These are phyloP conservation scores for Phragmatobia fuliginosa DNA, from an alignment of 2,888 invertebrate genomes.

Conservation along the genomic window DNA sequence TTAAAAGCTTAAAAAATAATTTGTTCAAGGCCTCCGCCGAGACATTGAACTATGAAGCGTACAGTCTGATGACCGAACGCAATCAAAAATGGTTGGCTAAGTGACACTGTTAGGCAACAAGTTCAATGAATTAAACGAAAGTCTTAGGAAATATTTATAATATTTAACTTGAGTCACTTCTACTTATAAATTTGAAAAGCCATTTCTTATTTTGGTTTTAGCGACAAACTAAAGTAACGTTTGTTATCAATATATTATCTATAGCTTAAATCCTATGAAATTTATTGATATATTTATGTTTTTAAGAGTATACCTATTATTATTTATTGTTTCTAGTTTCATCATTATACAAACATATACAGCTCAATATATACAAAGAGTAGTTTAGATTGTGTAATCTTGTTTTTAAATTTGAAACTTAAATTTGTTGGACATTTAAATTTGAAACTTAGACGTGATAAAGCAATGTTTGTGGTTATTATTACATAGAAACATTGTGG, in stretches of 20 bases:
- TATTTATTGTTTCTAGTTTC: not conserved
- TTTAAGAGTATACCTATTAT: not conserved
- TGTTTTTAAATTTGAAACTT: not conserved
- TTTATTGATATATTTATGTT: not conserved
- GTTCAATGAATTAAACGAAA: conserved; percentile 60
- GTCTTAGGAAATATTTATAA: conserved; percentile 45
- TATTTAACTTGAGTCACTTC: conserved; percentile 24
- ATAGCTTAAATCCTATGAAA: not conserved
- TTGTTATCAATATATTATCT: not conserved
- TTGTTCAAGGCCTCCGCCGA: conserved; percentile 61
- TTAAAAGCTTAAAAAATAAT: conserved; percentile 48
- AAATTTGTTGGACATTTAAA: conserved; percentile 19
- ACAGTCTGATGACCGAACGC: conserved; percentile 68
- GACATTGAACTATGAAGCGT: conserved; percentile 73
- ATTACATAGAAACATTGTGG: conserved; percentile 45
- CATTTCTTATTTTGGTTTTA: not conserved
- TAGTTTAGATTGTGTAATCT: not conserved
- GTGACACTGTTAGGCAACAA: conserved; percentile 60
- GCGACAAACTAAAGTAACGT: not conserved
- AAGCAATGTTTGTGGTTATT: conserved; percentile 46
- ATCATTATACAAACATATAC: not conserved
- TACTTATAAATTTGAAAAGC: conserved; percentile 12
- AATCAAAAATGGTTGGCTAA: conserved; percentile 66
- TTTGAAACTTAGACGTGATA: conserved; percentile 28
- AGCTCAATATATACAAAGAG: too few species aligned